These are phyloP conservation scores for Hyperopisus bebe DNA, from an alignment of 2,113 vertebrate genomes.

Conservation along the genomic window DNA sequence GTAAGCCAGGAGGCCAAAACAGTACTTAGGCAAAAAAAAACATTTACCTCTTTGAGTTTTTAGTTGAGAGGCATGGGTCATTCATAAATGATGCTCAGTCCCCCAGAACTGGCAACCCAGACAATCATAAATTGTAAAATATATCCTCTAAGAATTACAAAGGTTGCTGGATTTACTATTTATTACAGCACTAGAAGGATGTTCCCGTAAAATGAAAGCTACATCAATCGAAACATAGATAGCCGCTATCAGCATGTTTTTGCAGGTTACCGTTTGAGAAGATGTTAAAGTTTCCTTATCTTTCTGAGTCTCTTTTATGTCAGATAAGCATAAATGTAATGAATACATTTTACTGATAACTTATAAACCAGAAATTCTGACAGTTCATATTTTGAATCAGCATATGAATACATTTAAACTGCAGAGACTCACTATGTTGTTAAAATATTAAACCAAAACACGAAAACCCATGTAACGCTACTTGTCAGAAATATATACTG, in stretches of 20 bases:
- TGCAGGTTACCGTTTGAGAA: neutral
- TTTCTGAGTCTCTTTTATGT: neutral
- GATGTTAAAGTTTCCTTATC: neutral
- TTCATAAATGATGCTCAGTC: neutral
- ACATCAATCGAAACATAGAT: neutral
- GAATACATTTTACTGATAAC: neutral
- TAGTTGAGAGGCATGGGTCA: slow-evolving; percentile 1
- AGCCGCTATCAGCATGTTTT: neutral
- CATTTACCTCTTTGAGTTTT: slow-evolving; percentile 5
- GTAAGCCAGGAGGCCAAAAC: slow-evolving; percentile 1
- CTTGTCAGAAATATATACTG: neutral
- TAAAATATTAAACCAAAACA: neutral
- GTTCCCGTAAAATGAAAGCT: neutral
- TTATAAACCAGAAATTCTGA: neutral
- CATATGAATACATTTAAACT: neutral
- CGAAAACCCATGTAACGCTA: neutral
- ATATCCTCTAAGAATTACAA: slow-evolving; percentile 3
- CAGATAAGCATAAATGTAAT: neutral
- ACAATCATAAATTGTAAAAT: neutral
- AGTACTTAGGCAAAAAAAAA: slow-evolving; percentile 8
- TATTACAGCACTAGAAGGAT: neutral
- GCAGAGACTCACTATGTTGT: neutral
- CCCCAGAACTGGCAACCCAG: neutral
- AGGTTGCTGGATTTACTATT: neutral
- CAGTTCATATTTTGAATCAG: neutral